Evolutionary conservation across 2,888 invertebrate genomes (phyloP).

Genomic region (Byasa hedistus): DNA sequence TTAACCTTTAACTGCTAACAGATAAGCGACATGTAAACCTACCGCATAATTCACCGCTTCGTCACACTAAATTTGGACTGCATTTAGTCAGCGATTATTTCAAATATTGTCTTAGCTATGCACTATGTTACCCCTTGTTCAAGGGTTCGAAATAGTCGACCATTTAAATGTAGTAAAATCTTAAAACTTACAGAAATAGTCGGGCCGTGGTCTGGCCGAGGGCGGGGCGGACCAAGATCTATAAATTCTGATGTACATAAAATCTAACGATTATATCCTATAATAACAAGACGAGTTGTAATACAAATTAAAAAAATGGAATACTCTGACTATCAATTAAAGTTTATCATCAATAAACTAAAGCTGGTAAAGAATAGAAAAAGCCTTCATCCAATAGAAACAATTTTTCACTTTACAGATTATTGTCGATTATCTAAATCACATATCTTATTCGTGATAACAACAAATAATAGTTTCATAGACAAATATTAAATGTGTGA

Average conservation of each 20-base stretch:
- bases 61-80: conserved; percentile 63
- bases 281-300: conserved; percentile 35
- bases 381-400: too few relatives aligned
- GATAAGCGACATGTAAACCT: conserved; percentile 50
- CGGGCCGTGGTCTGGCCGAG: conserved; percentile 48
- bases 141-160: conserved; percentile 47
- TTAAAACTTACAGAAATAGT: conserved; percentile 48
- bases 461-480: too few relatives aligned
- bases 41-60: conserved; percentile 35
- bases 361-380: not conserved
- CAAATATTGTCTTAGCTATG: conserved; percentile 54
- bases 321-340: not conserved
- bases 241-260: conserved; percentile 55
- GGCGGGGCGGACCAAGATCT: conserved; percentile 44
- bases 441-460: too few relatives aligned
- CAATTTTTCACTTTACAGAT: too few relatives aligned
- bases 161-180: conserved; percentile 55
- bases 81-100: conserved; percentile 62
- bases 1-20: not conserved
- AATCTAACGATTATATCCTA: conserved; percentile 46
- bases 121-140: conserved; percentile 63
- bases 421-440: too few relatives aligned
- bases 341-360: not conserved
- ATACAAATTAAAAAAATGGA: not conserved
- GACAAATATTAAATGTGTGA: too few relatives aligned